Percentiles rank a stretch among this genome's conserved stretches.
Conservation (phyloP, 2,888 invertebrate genomes). For the Megastigmus dorsalis region DNA sequence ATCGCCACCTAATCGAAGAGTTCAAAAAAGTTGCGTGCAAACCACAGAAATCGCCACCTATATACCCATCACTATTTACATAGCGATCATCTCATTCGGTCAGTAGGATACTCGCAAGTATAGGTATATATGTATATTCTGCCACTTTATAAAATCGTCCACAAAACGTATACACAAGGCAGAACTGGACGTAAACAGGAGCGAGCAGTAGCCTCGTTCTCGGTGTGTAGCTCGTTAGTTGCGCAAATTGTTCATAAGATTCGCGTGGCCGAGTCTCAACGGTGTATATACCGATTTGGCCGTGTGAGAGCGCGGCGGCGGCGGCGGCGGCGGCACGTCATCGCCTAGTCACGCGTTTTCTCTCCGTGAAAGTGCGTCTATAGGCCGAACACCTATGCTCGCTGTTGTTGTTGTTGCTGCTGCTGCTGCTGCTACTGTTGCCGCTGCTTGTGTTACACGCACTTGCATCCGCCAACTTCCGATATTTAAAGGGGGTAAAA, state of each 20-base stretch:
- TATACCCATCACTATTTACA: no score
- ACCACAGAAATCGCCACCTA: no score
- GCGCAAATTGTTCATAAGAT: slow-evolving; percentile 39
- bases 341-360: slow-evolving; percentile 38
- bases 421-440: background rate
- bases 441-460: background rate
- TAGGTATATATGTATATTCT: no score
- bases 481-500: background rate
- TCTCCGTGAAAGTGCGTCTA: slow-evolving; percentile 37
- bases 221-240: no score
- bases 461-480: slow-evolving; percentile 32
- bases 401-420: background rate
- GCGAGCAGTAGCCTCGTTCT: no score
- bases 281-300: slow-evolving; percentile 18
- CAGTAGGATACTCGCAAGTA: background rate
- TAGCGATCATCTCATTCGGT: background rate
- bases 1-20: no score
- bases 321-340: no score
- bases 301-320: no score
- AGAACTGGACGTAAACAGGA: no score
- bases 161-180: background rate
- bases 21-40: no score
- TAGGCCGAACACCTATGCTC: no score
- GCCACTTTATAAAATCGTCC: background rate
- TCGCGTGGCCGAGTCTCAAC: slow-evolving; percentile 35